phyloP scores from a whole-genome alignment of 2,888 invertebrate genomes.

The Limnephilus auricula region DNA sequence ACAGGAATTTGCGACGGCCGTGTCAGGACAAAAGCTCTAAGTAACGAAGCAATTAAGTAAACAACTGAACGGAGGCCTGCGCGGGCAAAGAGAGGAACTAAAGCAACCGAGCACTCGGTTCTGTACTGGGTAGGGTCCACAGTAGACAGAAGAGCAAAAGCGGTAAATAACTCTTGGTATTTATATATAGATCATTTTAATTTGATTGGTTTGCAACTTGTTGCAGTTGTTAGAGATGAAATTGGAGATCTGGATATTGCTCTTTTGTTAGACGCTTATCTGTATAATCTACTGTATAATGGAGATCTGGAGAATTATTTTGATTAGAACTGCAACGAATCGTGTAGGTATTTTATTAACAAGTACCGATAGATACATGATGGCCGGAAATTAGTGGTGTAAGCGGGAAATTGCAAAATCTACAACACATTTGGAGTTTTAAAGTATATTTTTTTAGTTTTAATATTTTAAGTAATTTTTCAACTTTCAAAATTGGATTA shows the following conservation, averaged over 20 bases:
- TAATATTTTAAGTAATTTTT: too few species aligned
- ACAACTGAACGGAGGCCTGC: constrained; percentile 39
- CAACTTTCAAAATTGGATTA: too few species aligned
- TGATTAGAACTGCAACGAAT: not conserved
- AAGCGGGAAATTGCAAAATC: too few species aligned
- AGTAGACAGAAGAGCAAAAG: not conserved
- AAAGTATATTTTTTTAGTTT: too few species aligned
- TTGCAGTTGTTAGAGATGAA: not conserved
- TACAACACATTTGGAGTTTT: too few species aligned
- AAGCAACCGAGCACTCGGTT: not conserved
- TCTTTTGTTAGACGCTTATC: not conserved
- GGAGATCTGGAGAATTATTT: not conserved
- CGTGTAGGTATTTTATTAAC: not conserved
- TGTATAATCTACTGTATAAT: not conserved
- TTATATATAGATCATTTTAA: not conserved
- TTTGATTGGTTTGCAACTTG: not conserved
- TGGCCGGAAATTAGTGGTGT: too few species aligned
- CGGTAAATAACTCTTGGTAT: not conserved
- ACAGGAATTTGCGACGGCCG: constrained; percentile 50
- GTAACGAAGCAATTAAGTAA: constrained; percentile 62
- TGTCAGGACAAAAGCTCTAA: constrained; percentile 50
- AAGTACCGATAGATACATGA: not conserved
- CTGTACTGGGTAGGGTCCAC: not conserved
- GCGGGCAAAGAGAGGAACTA: constrained; percentile 17
- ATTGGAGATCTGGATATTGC: not conserved